Base-by-base conservation (phyloP, 2,888 invertebrate species). In the Sinhomidia bicolor region DNA sequence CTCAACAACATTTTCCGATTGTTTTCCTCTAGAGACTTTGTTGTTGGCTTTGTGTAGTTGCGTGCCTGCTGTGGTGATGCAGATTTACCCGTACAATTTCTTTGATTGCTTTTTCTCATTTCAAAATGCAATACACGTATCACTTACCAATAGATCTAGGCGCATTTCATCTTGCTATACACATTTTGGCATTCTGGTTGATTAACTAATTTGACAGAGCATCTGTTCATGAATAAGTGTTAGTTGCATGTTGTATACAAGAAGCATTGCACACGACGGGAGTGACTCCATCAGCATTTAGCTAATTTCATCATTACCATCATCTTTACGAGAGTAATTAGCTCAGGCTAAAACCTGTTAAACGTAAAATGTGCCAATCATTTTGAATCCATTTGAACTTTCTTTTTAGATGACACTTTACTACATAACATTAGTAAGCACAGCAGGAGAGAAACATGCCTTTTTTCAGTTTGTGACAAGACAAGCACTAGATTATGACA, bases 61-160 rank as follows among this genome's bases (percentile, higher is more conserved):
- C 20, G 9, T 44, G 65, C 47, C 5, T 20, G 54, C 23, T 26
- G 7, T 54, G 74, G 29, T n/a, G 57, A 57, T 32, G 7, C 54
- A 17, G n/a, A 76, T 26, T 76, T 41, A n/a, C 23, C 36, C 14
- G 14, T 20, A 78, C 57, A 54, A 54, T 78, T 78, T 78, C 78
- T 26, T 32, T 78, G 78, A 78, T 78, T 78, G 54, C 78, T 78
- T 78, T 78, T 78, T 78, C 78, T 78, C 54, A 78, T 78, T 78
- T 78, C 54, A 32, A 32, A 54, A 57, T 78, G 54, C 57, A 57
- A 12, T 29, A 51, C 29, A 54, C 54, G 32, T 10, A 62, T n/a
- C 62, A 26, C 26, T 1, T 26, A 6, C 29, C 29, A 71, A 44
- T 44, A 36, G 0, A 17, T 51, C 32, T 17, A 32, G n/a, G n/a